Conservation (phyloP, 2,797 vertebrate genomes). For the Podargus strigoides region DNA sequence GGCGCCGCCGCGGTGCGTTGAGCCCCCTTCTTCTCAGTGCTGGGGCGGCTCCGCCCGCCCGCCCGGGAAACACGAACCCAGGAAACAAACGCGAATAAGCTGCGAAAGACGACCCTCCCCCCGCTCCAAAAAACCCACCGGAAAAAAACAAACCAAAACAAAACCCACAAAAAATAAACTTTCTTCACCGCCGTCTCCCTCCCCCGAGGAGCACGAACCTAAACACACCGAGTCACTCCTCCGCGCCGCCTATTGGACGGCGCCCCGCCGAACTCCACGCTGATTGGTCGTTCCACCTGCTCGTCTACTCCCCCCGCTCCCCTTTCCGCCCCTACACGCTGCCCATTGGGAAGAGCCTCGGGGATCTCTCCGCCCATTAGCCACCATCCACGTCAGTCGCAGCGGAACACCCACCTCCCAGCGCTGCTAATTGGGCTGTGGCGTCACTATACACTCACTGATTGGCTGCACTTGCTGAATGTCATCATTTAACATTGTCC, state of each 20-base stretch:
- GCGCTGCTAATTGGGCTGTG: neutral
- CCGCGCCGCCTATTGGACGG: constrained; percentile 48
- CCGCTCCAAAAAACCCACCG: too few species aligned
- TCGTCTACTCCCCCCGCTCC: constrained; percentile 29
- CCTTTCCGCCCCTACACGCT: neutral
- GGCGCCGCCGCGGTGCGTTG: constrained; percentile 7
- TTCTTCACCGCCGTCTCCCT: constrained; percentile 70
- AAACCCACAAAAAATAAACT: constrained; percentile 76
- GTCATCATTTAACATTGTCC: neutral
- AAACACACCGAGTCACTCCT: constrained; percentile 72
- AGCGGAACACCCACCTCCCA: fast-evolving
- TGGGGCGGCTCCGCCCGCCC: constrained; percentile 42
- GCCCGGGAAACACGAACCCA: neutral
- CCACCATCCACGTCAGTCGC: neutral
- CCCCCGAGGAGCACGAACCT: constrained; percentile 77
- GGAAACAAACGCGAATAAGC: neutral
- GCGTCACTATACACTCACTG: neutral
- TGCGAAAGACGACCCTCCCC: neutral
- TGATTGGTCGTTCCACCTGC: neutral
- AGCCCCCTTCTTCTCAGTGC: constrained; percentile 10
- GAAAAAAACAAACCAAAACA: too few species aligned
- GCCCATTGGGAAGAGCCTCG: neutral
- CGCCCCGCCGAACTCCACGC: neutral
- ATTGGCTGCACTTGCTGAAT: neutral
- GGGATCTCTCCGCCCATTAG: neutral